A percentile compares a stretch with the other conserved stretches of the same genome.
Conservation (phyloP, 2,113 vertebrate species). For the Porphyrio hochstetteri region DNA sequence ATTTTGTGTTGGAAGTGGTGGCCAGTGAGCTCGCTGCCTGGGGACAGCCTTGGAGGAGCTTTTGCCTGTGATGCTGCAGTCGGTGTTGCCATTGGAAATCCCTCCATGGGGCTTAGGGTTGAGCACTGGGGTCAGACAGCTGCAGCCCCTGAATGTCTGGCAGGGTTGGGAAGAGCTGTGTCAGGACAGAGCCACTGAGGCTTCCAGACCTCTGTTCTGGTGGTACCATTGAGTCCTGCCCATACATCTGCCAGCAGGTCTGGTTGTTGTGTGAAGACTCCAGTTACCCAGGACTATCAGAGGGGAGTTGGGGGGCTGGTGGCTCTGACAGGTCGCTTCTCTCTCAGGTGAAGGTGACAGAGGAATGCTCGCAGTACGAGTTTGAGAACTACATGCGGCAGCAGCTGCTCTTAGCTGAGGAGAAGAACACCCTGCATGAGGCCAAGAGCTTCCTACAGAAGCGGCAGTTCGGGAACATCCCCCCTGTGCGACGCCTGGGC, state of each 20-base stretch:
- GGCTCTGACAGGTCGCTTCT: not conserved
- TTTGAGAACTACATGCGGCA: conserved; percentile 99
- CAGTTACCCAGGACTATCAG: rapidly evolving
- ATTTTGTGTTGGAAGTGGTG: not conserved
- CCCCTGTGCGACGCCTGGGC: conserved; percentile 91
- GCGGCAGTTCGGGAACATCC: conserved; percentile 90
- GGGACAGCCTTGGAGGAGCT: not conserved
- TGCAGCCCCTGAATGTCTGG: not conserved
- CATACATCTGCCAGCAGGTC: not conserved
- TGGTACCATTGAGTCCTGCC: not conserved
- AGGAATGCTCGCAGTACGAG: conserved; percentile 98
- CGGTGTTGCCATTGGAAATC: not conserved
- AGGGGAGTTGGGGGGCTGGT: rapidly evolving
- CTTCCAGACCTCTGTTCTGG: not conserved
- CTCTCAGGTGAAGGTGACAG: conserved; percentile 87
- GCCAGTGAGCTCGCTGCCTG: not conserved
- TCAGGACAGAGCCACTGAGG: not conserved
- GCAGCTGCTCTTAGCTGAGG: conserved; percentile 95
- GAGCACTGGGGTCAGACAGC: not conserved
- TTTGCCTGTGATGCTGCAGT: too few relatives aligned
- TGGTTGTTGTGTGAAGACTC: rapidly evolving
- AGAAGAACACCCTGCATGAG: conserved; percentile 95
- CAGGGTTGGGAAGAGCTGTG: not conserved
- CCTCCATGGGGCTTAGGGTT: rapidly evolving
- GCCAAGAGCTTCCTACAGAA: conserved; percentile 92